Percentiles rank a stretch among this genome's conserved stretches.
phyloP scores from a whole-genome alignment of 2,113 vertebrate genomes.

The Xenus cinereus region DNA sequence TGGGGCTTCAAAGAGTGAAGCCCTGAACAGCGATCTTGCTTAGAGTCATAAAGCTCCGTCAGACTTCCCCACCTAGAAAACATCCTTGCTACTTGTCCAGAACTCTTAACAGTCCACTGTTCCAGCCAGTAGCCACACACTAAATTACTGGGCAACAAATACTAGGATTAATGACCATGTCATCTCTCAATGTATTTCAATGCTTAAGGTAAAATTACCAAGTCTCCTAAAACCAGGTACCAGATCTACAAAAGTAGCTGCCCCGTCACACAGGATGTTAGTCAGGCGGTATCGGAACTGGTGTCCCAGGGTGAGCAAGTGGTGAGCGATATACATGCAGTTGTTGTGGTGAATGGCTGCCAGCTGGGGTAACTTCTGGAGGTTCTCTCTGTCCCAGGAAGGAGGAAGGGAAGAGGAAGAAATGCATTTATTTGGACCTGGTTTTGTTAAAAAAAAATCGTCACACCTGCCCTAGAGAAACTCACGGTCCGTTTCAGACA shows the following conservation, averaged over 20 bases:
- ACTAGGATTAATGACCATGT: background rate
- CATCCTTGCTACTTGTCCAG: rapidly evolving
- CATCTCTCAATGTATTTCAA: rapidly evolving
- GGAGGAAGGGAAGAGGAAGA: background rate
- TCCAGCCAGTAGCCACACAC: rapidly evolving
- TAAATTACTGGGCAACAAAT: background rate
- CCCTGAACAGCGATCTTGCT: background rate
- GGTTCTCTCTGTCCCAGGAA: conserved; percentile 82
- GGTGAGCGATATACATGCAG: conserved; percentile 96
- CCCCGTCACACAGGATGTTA: conserved; percentile 75
- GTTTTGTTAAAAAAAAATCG: background rate
- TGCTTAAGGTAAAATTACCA: conserved; percentile 71
- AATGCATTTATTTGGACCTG: background rate
- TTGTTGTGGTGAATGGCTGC: conserved; percentile 98
- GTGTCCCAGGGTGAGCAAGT: conserved; percentile 93
- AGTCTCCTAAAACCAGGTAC: conserved; percentile 91
- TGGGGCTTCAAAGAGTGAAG: rapidly evolving
- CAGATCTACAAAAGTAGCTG: conserved; percentile 91
- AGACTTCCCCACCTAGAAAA: background rate
- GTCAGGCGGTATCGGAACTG: conserved; percentile 84
- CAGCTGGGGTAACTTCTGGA: conserved; percentile 93
- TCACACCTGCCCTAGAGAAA: rapidly evolving
- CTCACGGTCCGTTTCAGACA: rapidly evolving
- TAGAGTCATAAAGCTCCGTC: no score
- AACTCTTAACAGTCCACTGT: rapidly evolving